Evolutionary conservation across 2,888 invertebrate genomes (phyloP).

Genomic region (Lymantria dispar): DNA sequence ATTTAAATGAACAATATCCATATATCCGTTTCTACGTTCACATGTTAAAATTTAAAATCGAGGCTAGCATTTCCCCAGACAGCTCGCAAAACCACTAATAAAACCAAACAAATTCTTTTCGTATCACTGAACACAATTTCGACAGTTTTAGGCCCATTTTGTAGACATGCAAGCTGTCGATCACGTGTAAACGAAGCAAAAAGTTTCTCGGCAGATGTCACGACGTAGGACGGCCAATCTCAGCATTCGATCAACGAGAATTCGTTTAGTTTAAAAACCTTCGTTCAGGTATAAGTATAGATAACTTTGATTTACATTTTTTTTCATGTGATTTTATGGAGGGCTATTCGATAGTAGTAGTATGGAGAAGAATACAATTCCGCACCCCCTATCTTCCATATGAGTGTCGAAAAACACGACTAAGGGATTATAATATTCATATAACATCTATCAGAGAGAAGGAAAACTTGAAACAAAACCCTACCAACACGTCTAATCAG

Average conservation of each 20-base stretch:
- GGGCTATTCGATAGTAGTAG: too few relatives aligned
- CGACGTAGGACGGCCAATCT: slow-evolving; percentile 3
- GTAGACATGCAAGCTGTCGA: slow-evolving; percentile 7
- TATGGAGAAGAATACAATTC: too few relatives aligned
- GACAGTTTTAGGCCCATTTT: not conserved
- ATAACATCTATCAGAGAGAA: too few relatives aligned
- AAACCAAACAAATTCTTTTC: slow-evolving; percentile 2
- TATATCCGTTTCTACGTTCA: not conserved
- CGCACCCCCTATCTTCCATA: too few relatives aligned
- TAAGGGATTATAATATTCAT: too few relatives aligned
- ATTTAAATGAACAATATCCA: too few relatives aligned
- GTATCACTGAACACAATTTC: slow-evolving; percentile 1
- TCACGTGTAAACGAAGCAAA: slow-evolving; percentile 8
- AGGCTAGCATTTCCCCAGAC: not conserved
- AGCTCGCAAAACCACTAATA: not conserved
- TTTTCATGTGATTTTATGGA: too few relatives aligned
- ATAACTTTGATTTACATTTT: not conserved
- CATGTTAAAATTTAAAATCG: not conserved
- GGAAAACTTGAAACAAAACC: too few relatives aligned
- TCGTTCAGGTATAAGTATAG: not conserved
- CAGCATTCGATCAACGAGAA: slow-evolving; percentile 7
- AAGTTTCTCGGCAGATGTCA: slow-evolving; percentile 8
- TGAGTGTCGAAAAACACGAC: too few relatives aligned
- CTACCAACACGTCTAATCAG: too few relatives aligned
- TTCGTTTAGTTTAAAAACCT: slow-evolving; percentile 5